A percentile compares a stretch with the other conserved stretches of the same genome.
Conservation (phyloP, 2,113 vertebrate genomes). For the Poecilia latipinna region DNA sequence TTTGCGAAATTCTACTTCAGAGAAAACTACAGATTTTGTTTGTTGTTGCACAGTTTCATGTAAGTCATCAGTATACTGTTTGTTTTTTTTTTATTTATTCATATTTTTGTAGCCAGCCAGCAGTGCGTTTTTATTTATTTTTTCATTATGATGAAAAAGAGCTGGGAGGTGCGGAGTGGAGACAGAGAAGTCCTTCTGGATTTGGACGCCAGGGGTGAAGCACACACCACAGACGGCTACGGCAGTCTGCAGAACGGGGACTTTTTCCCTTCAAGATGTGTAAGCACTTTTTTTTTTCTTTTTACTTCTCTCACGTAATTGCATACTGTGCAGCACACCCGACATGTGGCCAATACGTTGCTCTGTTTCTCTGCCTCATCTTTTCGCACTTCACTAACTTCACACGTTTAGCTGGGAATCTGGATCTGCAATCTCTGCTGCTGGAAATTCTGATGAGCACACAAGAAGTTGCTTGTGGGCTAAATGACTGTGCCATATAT, state of each 20-base stretch:
- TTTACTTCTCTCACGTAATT: background rate
- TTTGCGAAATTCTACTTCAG: slow-evolving; percentile 11
- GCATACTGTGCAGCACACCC: background rate
- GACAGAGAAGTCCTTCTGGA: slow-evolving; percentile 78
- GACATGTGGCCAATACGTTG: slow-evolving; percentile 1
- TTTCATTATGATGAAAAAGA: slow-evolving; percentile 76
- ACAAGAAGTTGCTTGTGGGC: background rate
- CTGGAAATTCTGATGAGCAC: background rate
- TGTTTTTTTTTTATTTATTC: too few relatives aligned
- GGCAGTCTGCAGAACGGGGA: slow-evolving; percentile 73
- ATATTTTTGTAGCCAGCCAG: background rate
- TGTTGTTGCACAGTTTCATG: background rate
- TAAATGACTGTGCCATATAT: slow-evolving; percentile 6
- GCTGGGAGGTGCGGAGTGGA: slow-evolving; percentile 54
- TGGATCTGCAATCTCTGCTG: slow-evolving; percentile 1
- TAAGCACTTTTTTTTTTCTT: slow-evolving; percentile 62
- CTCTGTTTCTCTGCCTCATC: slow-evolving; percentile 1
- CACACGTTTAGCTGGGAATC: slow-evolving; percentile 19
- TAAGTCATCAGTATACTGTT: slow-evolving; percentile 17
- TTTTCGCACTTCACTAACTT: slow-evolving; percentile 30
- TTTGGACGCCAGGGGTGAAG: slow-evolving; percentile 61
- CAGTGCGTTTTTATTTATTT: background rate
- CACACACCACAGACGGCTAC: slow-evolving; percentile 67
- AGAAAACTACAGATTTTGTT: background rate
- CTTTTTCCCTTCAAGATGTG: slow-evolving; percentile 76